Base-by-base conservation (phyloP, 2,888 invertebrate species). In the Vesta saturnalis region DNA sequence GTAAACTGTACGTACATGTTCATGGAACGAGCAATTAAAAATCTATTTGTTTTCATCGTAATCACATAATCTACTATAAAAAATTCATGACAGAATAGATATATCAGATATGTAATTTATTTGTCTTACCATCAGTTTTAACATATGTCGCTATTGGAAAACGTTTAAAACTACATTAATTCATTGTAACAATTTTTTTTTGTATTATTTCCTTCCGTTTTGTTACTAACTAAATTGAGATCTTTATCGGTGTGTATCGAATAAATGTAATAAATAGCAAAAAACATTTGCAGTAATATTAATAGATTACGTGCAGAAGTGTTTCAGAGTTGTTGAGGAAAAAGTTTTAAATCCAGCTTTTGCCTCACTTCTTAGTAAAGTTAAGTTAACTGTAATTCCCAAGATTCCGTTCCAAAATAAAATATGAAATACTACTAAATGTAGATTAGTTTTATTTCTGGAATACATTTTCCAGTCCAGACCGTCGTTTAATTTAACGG, bases 401-500 rank as follows among this genome's bases (percentile, higher is more conserved):
- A 46, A 71, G 71, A 64, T 69, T 62, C 66, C 43, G 52, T 61
- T 67, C 67, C 64, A 52, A 74, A 73, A 77, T 77, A 77, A 78
- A 78, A 78, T 78, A 78, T 78, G 77, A 76, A 76, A 78, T 77
- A 77, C 77, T 77, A 76, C 77, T 77, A 77, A 80, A 81, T 81
- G 80, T 73, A 80, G 80, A 81, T 81, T 79, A 80, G 79, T 79
- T 79, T 78, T 78, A 80, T 79, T 79, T 75, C 73, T 73, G 71
- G 80, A 77, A 78, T 79, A 79, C 72, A 76, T 76, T 77, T 76
- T 79, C 79, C 79, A 78, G 78, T 76, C 72, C 77, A 74, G 77
- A 72, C 77, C 76, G 68, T 76, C 77, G 77, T 79, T 80, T 80
- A 81, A 81, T 81, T 79, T 77, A 75, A 75, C 76, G 64, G 73